These are phyloP conservation scores for Monochamus saltuarius DNA, from an alignment of 1,140 invertebrate species.

Conservation along the genomic window DNA sequence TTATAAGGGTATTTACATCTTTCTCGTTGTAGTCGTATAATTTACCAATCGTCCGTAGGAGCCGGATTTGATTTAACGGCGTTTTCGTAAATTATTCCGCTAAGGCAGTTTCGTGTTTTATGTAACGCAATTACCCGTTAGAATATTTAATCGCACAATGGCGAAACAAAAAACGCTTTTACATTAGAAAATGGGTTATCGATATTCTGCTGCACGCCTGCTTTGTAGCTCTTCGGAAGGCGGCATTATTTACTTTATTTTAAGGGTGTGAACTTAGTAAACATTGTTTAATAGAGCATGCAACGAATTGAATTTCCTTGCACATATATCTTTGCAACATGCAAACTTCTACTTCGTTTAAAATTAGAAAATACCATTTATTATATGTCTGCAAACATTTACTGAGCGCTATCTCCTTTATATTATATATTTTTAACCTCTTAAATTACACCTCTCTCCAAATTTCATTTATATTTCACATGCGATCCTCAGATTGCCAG, in stretches of 20 bases:
- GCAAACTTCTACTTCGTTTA: conserved; percentile 16
- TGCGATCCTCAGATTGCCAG: too few relatives aligned
- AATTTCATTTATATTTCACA: too few relatives aligned
- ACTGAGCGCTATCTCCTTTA: too few relatives aligned
- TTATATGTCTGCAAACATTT: too few relatives aligned
- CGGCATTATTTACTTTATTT: conserved; percentile 26
- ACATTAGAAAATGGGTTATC: conserved; percentile 17
- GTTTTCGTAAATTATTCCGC: too few relatives aligned
- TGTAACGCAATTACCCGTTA: too few relatives aligned
- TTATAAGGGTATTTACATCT: conserved; percentile 34
- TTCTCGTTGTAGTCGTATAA: conserved; percentile 29
- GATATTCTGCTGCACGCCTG: conserved; percentile 17
- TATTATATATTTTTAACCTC: too few relatives aligned
- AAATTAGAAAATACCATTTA: background rate
- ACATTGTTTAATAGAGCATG: conserved; percentile 33
- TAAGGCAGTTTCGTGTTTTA: too few relatives aligned
- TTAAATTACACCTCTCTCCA: too few relatives aligned
- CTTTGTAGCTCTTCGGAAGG: conserved; percentile 10
- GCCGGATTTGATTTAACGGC: conserved; percentile 19
- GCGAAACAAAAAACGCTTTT: too few relatives aligned
- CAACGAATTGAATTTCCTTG: conserved; percentile 33
- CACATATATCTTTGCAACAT: conserved; percentile 28
- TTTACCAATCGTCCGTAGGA: conserved; percentile 24
- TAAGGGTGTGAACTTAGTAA: conserved; percentile 31
- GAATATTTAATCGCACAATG: too few relatives aligned